Base-by-base conservation (phyloP, 2,797 vertebrate species). In the Melanotaenia trifasciata region DNA sequence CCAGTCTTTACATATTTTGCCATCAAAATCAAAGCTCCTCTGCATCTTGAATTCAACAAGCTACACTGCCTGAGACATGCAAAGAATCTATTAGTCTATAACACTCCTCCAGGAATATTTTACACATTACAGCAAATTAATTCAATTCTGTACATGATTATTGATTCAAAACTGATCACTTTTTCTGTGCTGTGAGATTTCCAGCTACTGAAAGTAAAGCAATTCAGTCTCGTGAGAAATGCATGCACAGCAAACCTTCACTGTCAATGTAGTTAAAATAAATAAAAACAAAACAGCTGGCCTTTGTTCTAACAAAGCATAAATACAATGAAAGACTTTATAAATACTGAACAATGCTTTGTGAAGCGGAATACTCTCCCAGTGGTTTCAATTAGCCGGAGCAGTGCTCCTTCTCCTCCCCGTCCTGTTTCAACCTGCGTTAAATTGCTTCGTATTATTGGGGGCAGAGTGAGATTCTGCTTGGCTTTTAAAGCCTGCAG, bases 401-500 rank as follows among this genome's bases (percentile, higher is more conserved):
- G 70, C 18, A 73, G 18, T 57, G 20, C 69, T 75, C 28, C 6
- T 76, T 45, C 58, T 81, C 62, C 67, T 70, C 72, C 38, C 50
- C 20, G 63, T 59, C 54, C 70, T 73, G 68, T 62, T 76, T 60
- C 70, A 62, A 70, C 62, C 24, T 14, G 58, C 58, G 61, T 76
- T 78, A 77, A 88, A 82, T 81, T 69, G 64, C 76, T 66, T 86
- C 62, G 80, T 70, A 82, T 91, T 84, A 83, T 62, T 74, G 77
- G 51, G 60, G 67, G 73, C 70, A 56, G 26, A 72, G 60, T 70
- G 66, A 79, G 38, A 16, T 69, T 60, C 68, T 32, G 74, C 81
- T 82, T 67, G 38, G 80, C 81, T 83, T 66, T 80, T 84, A 81
- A 73, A 84, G 70, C 70, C 83, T 75, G 84, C 80, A 66, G 87